Percentiles rank a stretch among this genome's conserved stretches.
Evolutionary conservation across 2,113 vertebrate species (phyloP).

Genomic region (Phoenicopterus ruber): DNA sequence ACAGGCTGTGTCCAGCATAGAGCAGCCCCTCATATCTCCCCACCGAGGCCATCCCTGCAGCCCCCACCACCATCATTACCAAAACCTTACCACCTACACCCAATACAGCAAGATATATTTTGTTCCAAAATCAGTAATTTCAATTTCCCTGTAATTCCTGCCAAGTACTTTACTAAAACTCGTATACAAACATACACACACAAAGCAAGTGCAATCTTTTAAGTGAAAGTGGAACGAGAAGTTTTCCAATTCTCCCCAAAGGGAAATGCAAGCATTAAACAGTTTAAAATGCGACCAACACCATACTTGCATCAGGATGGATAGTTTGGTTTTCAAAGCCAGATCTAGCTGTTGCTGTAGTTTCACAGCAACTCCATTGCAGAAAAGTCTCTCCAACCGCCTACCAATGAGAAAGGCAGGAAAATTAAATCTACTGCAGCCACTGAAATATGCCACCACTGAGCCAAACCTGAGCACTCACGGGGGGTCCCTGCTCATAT

Average conservation of each 20-base stretch:
- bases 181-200: not conserved
- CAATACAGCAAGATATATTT: not conserved
- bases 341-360: not conserved
- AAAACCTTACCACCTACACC: not conserved
- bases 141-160: not conserved
- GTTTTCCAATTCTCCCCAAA: not conserved
- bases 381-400: not conserved
- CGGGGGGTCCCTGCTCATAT: fast-evolving
- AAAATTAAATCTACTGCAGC: not conserved
- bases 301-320: not conserved
- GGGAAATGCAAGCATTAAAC: not conserved
- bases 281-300: not conserved
- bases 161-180: not conserved
- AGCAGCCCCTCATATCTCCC: not conserved
- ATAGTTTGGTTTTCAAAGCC: not conserved
- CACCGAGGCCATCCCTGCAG: not conserved
- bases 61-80: not conserved
- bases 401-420: not conserved
- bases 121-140: not conserved
- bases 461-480: not conserved
- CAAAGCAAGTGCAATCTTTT: not conserved
- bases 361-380: not conserved
- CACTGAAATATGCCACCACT: not conserved
- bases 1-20: not conserved
- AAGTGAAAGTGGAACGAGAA: not conserved